Evolutionary conservation across 2,888 invertebrate species (phyloP).

Genomic region (Microdon myrmicae): DNA sequence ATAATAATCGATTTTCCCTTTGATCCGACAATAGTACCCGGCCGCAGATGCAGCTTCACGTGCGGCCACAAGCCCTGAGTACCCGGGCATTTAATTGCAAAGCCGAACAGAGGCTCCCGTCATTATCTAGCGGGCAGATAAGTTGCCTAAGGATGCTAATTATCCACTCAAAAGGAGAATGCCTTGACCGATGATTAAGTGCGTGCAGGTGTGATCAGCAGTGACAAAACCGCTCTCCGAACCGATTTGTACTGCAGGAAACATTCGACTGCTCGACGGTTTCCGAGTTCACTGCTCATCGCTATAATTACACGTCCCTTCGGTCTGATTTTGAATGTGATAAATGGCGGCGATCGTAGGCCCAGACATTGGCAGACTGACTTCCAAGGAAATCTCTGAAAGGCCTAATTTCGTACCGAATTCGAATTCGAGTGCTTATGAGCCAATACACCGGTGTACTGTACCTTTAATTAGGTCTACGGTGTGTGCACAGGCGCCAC

Average conservation of each 20-base stretch:
- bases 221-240: slow-evolving; percentile 49
- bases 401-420: slow-evolving; percentile 31
- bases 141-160: slow-evolving; percentile 37
- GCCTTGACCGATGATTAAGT: slow-evolving; percentile 37
- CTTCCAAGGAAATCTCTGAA: slow-evolving; percentile 4
- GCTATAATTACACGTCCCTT: slow-evolving; percentile 48
- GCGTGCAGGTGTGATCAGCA: slow-evolving; percentile 51
- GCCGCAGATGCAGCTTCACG: slow-evolving; percentile 35
- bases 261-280: slow-evolving; percentile 21
- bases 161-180: slow-evolving; percentile 40
- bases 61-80: slow-evolving; percentile 27
- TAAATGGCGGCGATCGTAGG: slow-evolving; percentile 45
- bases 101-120: slow-evolving; percentile 18
- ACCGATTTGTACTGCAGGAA: slow-evolving; percentile 33
- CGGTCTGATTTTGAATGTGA: slow-evolving; percentile 49
- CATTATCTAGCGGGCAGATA: slow-evolving; percentile 27
- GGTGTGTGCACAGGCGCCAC: slow-evolving; percentile 34
- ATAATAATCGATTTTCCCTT: slow-evolving; percentile 30
- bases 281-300: slow-evolving; percentile 3
- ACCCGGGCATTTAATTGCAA: slow-evolving; percentile 31
- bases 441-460: slow-evolving; percentile 12
- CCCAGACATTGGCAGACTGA: slow-evolving; percentile 9
- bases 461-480: slow-evolving; percentile 39
- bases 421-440: slow-evolving; percentile 3
- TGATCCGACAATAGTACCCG: slow-evolving; percentile 6